phyloP scores from a whole-genome alignment of 2,888 invertebrate species.

The Protonemura montana region DNA sequence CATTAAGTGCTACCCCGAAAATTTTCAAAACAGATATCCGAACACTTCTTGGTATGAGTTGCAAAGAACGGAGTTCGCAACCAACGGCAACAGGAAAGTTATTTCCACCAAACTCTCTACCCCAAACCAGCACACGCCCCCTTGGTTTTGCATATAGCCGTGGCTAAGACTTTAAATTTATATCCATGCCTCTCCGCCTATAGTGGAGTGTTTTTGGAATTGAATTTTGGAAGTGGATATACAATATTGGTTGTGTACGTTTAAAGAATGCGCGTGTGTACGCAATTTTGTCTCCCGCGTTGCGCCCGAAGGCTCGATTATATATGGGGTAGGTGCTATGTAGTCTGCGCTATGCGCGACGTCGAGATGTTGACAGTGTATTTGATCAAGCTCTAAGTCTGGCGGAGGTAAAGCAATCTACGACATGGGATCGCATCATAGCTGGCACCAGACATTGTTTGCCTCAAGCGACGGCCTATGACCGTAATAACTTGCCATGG shows the following conservation, averaged over 20 bases:
- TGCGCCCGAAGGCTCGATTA: not conserved
- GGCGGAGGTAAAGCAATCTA: not conserved
- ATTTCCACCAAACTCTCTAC: not conserved
- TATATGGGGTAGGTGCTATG: not conserved
- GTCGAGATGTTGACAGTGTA: not conserved
- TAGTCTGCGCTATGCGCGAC: not conserved
- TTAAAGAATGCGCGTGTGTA: conserved; percentile 4
- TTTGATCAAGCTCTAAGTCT: not conserved
- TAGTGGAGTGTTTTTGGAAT: not conserved
- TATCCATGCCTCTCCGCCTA: not conserved
- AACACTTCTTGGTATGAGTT: not conserved
- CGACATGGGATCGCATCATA: not conserved
- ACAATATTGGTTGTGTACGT: not conserved
- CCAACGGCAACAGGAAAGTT: not conserved
- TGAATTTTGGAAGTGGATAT: conserved; percentile 7
- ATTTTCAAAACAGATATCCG: not conserved
- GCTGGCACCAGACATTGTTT: not conserved
- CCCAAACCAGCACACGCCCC: not conserved
- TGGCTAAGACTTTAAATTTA: conserved; percentile 7
- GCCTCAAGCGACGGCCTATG: not conserved
- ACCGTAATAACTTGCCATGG: not conserved
- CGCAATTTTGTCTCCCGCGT: not conserved
- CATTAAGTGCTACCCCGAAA: not conserved
- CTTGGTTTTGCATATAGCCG: not conserved
- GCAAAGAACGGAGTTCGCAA: not conserved